Base-by-base conservation (phyloP, 2,888 invertebrate genomes). In the Endotricha flammealis region DNA sequence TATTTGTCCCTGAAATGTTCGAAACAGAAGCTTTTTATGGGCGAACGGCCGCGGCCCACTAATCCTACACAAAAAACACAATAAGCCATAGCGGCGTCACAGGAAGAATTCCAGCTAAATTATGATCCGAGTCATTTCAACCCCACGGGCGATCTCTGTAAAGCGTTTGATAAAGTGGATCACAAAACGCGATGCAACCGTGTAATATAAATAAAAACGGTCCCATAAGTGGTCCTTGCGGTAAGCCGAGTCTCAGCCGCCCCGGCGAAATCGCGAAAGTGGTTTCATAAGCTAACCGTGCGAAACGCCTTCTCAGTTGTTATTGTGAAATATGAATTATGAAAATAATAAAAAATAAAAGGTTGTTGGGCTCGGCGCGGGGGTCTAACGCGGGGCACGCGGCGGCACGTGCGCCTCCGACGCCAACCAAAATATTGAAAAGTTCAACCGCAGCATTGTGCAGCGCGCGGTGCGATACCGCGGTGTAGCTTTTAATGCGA, bases 261-360 rank as follows among this genome's bases (percentile, higher is more conserved):
- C 54, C 60, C 46, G 46, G 45, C 34, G 37, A 20, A 46, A 46
- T 46, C 64, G 64, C 66, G 63, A 71, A 70, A 80, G 80, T 76
- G 76, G 78, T 75, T 77, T 77, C 79, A 76, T 75, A 73, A 78
- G 70, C 78, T 77, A 83, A 81, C 82, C 85, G 83, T 83, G 85
- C 85, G 83, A 83, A 82, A 83, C 85, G 83, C 82, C 83, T 82
- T 76, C 82, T 66, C 76, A 65, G 75, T 80, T 83, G 80, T 81
- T 83, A 80, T 82, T 80, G 81, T 82, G 81, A 81, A 82, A 80
- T 74, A 75, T 85, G 83, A 86, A 85, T 82, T 83, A 83, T 83
- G 82, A 83, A 86, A 83, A 85, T 85, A 82, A 82, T 86, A 85
- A 85, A 85, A 85, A 85, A 76, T 81, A 74, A 73, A 78, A 61